These are phyloP conservation scores for Tenebrosternarchus preto DNA, from an alignment of 2,113 vertebrate genomes.

Conservation along the genomic window DNA sequence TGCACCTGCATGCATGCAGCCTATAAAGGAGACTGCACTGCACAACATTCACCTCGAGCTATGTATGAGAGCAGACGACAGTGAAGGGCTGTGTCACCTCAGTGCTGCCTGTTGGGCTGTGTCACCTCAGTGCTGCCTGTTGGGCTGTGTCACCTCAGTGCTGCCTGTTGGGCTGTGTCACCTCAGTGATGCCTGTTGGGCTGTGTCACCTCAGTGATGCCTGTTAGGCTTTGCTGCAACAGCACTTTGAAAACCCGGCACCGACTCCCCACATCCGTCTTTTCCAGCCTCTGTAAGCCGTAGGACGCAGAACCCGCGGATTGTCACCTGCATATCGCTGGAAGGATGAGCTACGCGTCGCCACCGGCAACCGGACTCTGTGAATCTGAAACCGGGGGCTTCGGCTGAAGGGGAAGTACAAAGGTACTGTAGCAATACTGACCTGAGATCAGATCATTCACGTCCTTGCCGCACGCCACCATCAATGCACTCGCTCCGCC, in stretches of 20 bases:
- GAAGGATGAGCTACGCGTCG: slow-evolving; percentile 39
- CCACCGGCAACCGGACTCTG: slow-evolving; percentile 21
- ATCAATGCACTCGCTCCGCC: slow-evolving; percentile 28
- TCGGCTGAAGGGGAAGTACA: slow-evolving; percentile 37
- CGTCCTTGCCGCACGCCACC: not conserved
- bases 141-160: too few species aligned
- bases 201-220: too few species aligned
- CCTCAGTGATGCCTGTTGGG: too few species aligned
- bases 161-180: too few species aligned
- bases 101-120: too few species aligned
- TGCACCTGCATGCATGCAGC: not conserved
- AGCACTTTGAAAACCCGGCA: not conserved
- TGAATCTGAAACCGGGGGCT: slow-evolving; percentile 22
- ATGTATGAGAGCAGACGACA: too few species aligned
- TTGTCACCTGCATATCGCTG: slow-evolving; percentile 43
- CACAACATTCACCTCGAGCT: not conserved
- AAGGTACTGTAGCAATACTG: slow-evolving; percentile 59
- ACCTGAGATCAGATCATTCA: slow-evolving; percentile 40
- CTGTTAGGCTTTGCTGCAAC: too few species aligned
- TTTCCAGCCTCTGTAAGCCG: slow-evolving; percentile 48
- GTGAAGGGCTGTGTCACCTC: too few species aligned
- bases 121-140: too few species aligned
- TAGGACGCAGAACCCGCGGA: slow-evolving; percentile 20
- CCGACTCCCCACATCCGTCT: not conserved
- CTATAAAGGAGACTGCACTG: not conserved